Conservation (phyloP, 2,797 vertebrate genomes). For the Xiphophorus birchmanni region DNA sequence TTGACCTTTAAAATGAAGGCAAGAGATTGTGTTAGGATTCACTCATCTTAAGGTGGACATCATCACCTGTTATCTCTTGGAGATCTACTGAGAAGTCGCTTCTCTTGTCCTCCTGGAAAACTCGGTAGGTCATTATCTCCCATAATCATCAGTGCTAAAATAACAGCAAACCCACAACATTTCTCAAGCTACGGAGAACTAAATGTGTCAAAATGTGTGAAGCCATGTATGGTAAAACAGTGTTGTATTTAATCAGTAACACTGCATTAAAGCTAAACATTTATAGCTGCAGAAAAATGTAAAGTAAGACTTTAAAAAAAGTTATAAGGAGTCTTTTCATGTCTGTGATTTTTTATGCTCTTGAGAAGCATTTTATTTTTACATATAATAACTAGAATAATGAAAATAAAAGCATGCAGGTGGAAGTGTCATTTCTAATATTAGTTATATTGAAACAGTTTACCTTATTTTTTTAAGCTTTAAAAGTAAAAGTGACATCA, state of each 20-base stretch:
- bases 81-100: background rate
- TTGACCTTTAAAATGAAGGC: background rate
- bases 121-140: background rate
- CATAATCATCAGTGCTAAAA: background rate
- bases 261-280: background rate
- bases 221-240: background rate
- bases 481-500: too few relatives aligned
- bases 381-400: background rate
- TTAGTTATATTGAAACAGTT: background rate
- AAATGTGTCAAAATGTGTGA: background rate
- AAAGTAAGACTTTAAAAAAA: background rate
- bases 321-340: background rate
- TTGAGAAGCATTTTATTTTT: background rate
- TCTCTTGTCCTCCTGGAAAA: background rate
- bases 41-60: background rate
- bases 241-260: background rate
- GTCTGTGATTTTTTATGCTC: background rate
- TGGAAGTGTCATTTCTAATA: background rate
- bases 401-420: background rate
- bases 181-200: background rate
- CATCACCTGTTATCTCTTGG: background rate
- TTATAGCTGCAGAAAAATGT: background rate
- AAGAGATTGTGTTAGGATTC: background rate
- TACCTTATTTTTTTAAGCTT: background rate
- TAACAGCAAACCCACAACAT: background rate